Base-by-base conservation (phyloP, 2,888 invertebrate genomes). In the Synanthedon vespiformis region DNA sequence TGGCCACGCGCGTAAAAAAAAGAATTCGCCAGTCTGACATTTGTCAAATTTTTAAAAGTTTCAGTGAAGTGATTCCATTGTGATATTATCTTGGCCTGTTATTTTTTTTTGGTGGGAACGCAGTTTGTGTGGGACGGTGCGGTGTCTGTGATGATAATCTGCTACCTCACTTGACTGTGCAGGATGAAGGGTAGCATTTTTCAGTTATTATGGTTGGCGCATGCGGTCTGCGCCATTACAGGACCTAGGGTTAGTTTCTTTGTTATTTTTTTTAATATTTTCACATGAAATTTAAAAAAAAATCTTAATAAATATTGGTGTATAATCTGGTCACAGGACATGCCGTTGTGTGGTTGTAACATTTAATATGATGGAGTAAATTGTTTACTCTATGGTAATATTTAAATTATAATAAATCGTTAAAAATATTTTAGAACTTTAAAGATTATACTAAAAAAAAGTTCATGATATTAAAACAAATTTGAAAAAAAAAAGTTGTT, bases 81-180 rank as follows among this genome's bases (percentile, higher is more conserved):
- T 40, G 50, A 54, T 22, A 22, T 5, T 51, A 54, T 61, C 57
- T 60, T 56, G 40, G 54, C 51, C 53, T 57, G 54, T 58, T 50
- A 2, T 56, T 34, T 34, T 57, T 56, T 56, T 59, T 55, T 64
- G 65, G 70, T 68, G 74, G 61, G 68, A 64, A 64, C 62, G 57
- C 58, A 53, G 51, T 61, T 64, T 55, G 57, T 57, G 58, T 61
- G 56, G 64, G 66, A 73, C 68, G 62, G 72, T 77, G 68, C 70
- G 75, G 73, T 57, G 62, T 79, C 80, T 83, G 83, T 83, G 80
- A 86, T 87, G 84, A 66, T 82, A 82, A 78, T 83, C 80, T 70
- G 83, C 78, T 72, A 67, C 80, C 80, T 80, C 70, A 58, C 63
- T 66, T 67, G 70, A 78, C 80, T 79, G 80, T 75, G 77, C 76